Base-by-base conservation (phyloP, 2,797 vertebrate genomes). In the Pangasius mekongensis region DNA sequence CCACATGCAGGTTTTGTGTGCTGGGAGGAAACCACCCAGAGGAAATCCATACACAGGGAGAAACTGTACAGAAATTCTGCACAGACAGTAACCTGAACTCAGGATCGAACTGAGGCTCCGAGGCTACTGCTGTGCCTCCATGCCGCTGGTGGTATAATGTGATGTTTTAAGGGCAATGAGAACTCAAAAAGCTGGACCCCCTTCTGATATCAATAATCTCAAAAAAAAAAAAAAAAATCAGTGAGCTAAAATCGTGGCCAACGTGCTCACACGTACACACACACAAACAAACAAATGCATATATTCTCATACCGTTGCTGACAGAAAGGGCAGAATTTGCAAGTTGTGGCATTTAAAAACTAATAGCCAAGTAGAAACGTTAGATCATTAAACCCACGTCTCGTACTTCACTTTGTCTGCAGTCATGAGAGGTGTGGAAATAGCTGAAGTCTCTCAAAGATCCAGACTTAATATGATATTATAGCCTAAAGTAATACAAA, bases 331-430 rank as follows among this genome's bases (percentile, higher is more conserved):
- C 89, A 90, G 86, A 90, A 89, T 91, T 90, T 91, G 91, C 87
- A 89, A 92, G 91, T 82, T 91, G 90, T 92, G 91, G 89, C 91
- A 92, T 92, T 92, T 92, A 90, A 89, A 90, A 91, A 86, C 88
- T 86, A 90, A 90, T 87, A 89, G 85, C 33, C 27, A 67, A 84
- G 71, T 80, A 86, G 85, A 87, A 85, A 82, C 89, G 60, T 88
- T 90, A 90, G 89, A 91, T 91, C 86, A 88, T 92, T 91, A 92
- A 91, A 87, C 90, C 90, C 67, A 62, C 52, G 66, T 86, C 83
- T 89, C 86, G 24, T 58, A 77, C 77, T 89, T 87, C 77, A 60
- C 85, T 89, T 86, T 89, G 88, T 89, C 66, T 84, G 82, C 87
- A 85, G 82, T 87, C 82, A 64, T 60, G 52, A 85, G 56, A 62